Conservation (phyloP, 2,888 invertebrate species). For the Oscheius myriophilus region DNA sequence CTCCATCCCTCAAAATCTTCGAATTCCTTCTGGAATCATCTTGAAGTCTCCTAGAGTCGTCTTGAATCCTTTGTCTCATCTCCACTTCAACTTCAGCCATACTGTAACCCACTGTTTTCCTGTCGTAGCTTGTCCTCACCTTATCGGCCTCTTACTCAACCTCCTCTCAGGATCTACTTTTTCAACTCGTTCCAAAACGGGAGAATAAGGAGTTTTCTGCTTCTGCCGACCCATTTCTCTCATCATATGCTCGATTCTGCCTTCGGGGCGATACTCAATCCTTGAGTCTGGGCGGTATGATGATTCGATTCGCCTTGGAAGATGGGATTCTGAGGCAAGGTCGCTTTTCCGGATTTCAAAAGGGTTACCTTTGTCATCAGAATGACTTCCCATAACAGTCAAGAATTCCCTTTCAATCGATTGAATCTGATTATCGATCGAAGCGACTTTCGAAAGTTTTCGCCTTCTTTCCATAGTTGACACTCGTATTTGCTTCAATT, state of each 20-base stretch:
- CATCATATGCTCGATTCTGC: slow-evolving; percentile 48
- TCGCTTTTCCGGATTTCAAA: too few species aligned
- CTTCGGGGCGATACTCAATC: not conserved
- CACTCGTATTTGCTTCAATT: slow-evolving; percentile 7
- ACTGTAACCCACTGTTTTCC: not conserved
- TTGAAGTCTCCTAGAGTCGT: slow-evolving; percentile 5
- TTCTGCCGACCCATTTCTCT: slow-evolving; percentile 38
- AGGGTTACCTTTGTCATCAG: slow-evolving; percentile 12
- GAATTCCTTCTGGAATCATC: not conserved
- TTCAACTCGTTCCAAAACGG: slow-evolving; percentile 19
- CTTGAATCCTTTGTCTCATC: slow-evolving; percentile 24
- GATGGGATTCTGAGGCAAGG: not conserved
- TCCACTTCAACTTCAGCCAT: slow-evolving; percentile 27
- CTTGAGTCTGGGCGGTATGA: slow-evolving; percentile 2
- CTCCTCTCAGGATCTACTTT: not conserved
- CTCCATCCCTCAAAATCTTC: not conserved
- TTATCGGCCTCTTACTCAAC: too few species aligned
- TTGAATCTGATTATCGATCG: slow-evolving; percentile 19
- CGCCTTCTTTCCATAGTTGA: slow-evolving; percentile 12
- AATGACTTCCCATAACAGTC: slow-evolving; percentile 2
- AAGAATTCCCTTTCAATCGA: slow-evolving; percentile 24
- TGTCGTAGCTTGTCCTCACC: not conserved
- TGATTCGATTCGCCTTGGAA: slow-evolving; percentile 1
- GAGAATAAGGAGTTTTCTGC: slow-evolving; percentile 14
- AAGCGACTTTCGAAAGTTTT: slow-evolving; percentile 15